Evolutionary conservation across 2,797 vertebrate species (phyloP), one percentile per base, ranked within the genome.

Genomic region (Phalanger gymnotis): DNA sequence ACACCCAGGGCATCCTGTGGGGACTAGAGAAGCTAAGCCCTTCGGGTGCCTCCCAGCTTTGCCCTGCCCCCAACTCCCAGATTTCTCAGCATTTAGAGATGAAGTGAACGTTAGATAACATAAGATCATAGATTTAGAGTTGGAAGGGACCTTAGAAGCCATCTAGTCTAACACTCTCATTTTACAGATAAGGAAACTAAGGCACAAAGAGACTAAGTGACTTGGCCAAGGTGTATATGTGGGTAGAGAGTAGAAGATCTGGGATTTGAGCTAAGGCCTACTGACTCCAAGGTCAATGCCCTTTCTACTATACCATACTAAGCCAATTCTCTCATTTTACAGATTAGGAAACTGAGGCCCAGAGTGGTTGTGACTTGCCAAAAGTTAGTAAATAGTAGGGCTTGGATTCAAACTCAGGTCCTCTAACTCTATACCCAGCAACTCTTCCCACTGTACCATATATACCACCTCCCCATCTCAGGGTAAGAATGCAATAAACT

Each of bases 111-210:
- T 81, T 81, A 47, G 73, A 47, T 47, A 81, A 47, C 73, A 47
- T 3, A 81, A 81, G 2, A 9, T 81, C 0, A 27, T 47, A 81
- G 40, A 47, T 81, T 81, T 81, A 19, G 40, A 47, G 3, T 25
- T 81, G 73, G 40, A 40, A 81, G 40, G 40, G 73, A 81, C 22
- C 19, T 47, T 81, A 47, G 19, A 25, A 22, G 22, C 19, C 22
- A 81, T 47, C 40, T 47, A 81, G 30, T 27, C 73, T 91, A 66
- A 56, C 73, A 34, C 0, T 0, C 22, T 54, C 19, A 53, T 94
- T 96, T 96, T 93, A 95, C 73, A 93, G 54, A 58, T 53, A 22
- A 92, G 30, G 30, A 95, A 96, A 94, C 40, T 93, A 81, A 95
- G 28, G 91, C 53, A 56, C 34, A 54, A 87, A 57, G 81, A 92